These are phyloP conservation scores for Rhombomys opimus DNA, from an alignment of 2,113 vertebrate species.

Conservation along the genomic window DNA sequence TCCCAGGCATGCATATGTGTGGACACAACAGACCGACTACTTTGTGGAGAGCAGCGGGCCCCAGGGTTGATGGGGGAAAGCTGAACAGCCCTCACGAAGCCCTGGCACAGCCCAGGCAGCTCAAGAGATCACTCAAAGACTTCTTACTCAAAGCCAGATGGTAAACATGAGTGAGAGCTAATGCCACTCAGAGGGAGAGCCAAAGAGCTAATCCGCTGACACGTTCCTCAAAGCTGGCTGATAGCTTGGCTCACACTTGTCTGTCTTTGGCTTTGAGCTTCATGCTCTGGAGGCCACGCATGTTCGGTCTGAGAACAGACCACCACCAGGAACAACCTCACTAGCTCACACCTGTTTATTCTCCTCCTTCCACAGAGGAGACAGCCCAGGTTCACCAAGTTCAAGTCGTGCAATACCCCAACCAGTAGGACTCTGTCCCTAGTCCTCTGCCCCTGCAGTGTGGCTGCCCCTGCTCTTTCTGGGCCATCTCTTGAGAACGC, in stretches of 20 bases:
- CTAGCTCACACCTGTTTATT: background rate
- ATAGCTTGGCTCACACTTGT: conserved; percentile 64
- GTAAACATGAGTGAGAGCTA: conserved; percentile 78
- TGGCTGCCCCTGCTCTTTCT: conserved; percentile 14
- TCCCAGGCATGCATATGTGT: background rate
- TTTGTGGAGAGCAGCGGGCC: conserved; percentile 14
- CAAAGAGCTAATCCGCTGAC: conserved; percentile 76
- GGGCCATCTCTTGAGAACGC: background rate
- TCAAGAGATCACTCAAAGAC: conserved; percentile 73
- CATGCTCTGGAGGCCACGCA: conserved; percentile 32
- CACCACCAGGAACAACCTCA: background rate
- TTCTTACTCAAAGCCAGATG: conserved; percentile 79
- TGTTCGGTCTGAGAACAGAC: conserved; percentile 6
- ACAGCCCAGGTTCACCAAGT: background rate
- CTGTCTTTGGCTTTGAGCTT: conserved; percentile 60
- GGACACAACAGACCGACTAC: conserved; percentile 20
- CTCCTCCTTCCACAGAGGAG: background rate
- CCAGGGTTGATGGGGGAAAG: conserved; percentile 13
- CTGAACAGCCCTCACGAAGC: conserved; percentile 50
- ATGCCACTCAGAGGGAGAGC: conserved; percentile 78
- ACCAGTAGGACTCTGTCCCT: background rate
- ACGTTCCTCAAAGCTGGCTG: conserved; percentile 56
- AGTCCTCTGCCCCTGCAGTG: background rate
- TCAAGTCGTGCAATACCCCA: background rate
- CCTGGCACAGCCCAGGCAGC: conserved; percentile 69